Base-by-base conservation (phyloP, 1,140 invertebrate genomes). In the Neodiprion virginianus region DNA sequence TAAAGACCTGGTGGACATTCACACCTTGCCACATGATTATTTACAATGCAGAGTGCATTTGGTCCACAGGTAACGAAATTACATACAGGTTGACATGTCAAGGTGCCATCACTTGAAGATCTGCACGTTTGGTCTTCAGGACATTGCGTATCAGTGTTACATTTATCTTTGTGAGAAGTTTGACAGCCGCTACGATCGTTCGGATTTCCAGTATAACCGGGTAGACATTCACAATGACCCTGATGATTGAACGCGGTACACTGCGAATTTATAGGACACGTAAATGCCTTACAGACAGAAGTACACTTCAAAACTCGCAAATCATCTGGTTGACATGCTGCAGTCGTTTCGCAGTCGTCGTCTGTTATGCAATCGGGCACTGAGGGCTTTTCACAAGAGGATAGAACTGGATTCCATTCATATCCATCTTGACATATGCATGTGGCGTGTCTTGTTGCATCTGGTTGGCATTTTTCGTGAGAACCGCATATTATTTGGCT, bases 11-110 rank as follows among this genome's bases (percentile, higher is more conserved):
- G 92, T 8, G 96, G 96, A 84, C 96, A 97, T 82, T 96, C 94
- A 82, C 96, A 98, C 83, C 95, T 94, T 0, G 95, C 93, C 7
- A 93, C 93, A 83, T 97, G 96, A 85, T 97, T 97, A 78, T 96
- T 95, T 3, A 95, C 94, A 14, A 96, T 90, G 80, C 95, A 96
- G 12, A 96, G 88, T 21, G 96, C 95, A 77, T 94, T 93, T 1
- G 95, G 95, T 8, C 96, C 96, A 85, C 96, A 98, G 61, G 90
- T 90, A 3, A 94, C 82, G 17, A 90, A 90, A 71, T 94, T 91
- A 84, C 96, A 98, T 71, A 95, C 95, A 1, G 93, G 89, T 72
- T 92, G 86, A 84, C 96, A 97, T 10, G 87, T 82, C 8, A 89
- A 76, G n/a, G 85, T 79, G 9, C 89, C 88, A 5, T 89, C 87